Evolutionary conservation across 1,140 invertebrate species (phyloP).

Genomic region (Drosophila grimshawi): DNA sequence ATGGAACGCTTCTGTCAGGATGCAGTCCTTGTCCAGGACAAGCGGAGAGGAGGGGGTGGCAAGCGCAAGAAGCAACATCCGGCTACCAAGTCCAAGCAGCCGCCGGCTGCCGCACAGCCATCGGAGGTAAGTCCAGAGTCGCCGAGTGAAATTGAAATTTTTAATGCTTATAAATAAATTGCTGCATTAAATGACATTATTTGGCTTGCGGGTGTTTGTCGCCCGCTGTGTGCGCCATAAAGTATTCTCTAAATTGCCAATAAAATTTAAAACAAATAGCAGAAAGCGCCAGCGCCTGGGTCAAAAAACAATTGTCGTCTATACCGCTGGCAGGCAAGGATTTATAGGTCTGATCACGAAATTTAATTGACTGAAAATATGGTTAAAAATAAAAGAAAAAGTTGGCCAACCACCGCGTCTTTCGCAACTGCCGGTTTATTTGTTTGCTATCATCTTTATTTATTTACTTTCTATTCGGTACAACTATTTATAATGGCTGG

Average conservation of each 20-base stretch:
- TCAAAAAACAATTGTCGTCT: constrained; percentile 76
- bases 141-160: constrained; percentile 48
- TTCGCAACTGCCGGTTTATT: constrained; percentile 24
- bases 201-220: constrained; percentile 52
- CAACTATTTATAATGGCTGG: constrained; percentile 19
- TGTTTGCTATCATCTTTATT: constrained; percentile 30
- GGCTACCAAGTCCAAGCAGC: constrained; percentile 52
- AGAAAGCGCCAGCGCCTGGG: constrained; percentile 21
- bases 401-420: constrained; percentile 1
- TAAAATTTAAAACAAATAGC: constrained; percentile 81
- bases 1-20: constrained; percentile 92
- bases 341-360: constrained; percentile 81
- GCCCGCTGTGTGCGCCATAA: constrained; percentile 70
- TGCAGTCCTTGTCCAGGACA: constrained; percentile 91
- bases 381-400: constrained; percentile 47
- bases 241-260: constrained; percentile 80
- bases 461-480: constrained; percentile 28
- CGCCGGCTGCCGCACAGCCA: constrained; percentile 48
- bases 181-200: constrained; percentile 80
- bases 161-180: constrained; percentile 77
- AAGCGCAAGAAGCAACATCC: constrained; percentile 57
- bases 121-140: constrained; percentile 61
- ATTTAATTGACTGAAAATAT: constrained; percentile 84
- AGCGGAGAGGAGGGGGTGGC: constrained; percentile 52
- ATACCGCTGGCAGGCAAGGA: constrained; percentile 51